Evolutionary conservation across 1,140 invertebrate species (phyloP).

Genomic region (Drosophila burlai): DNA sequence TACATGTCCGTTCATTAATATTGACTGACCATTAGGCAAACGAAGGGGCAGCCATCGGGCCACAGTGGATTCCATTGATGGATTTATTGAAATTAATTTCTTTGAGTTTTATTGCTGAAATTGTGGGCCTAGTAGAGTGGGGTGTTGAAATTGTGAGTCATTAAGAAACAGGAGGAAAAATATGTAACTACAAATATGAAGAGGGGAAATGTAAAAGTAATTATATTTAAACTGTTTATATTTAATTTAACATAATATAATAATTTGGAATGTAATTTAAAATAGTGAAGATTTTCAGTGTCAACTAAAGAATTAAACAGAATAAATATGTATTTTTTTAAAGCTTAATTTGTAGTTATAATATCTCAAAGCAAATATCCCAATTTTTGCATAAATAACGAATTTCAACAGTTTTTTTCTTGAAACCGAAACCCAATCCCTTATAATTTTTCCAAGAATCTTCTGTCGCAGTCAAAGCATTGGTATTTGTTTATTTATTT

Average conservation of each 20-base stretch:
- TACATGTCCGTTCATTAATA: slow-evolving; percentile 32
- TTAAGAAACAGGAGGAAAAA: background rate
- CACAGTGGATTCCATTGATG: slow-evolving; percentile 57
- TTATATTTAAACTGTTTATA: background rate
- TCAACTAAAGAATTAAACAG: background rate
- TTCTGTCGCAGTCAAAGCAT: background rate
- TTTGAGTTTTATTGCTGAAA: slow-evolving; percentile 58
- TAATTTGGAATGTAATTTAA: background rate
- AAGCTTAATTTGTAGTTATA: background rate
- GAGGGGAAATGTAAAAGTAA: too few species aligned
- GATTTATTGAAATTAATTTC: slow-evolving; percentile 82
- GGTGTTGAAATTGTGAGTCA: slow-evolving; percentile 58
- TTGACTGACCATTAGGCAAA: slow-evolving; percentile 42
- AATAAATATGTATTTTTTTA: background rate
- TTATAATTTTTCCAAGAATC: slow-evolving; percentile 14
- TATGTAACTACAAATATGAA: background rate
- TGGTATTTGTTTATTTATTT: slow-evolving; percentile 17
- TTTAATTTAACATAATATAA: too few species aligned
- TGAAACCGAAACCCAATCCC: background rate
- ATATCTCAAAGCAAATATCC: background rate
- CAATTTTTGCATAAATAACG: background rate
- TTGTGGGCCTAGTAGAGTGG: slow-evolving; percentile 25
- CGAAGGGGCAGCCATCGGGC: slow-evolving; percentile 12
- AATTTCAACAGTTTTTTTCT: background rate
- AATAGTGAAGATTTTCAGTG: too few species aligned